Evolutionary conservation across 2,113 vertebrate species (phyloP).

Genomic region (Cettia cetti): DNA sequence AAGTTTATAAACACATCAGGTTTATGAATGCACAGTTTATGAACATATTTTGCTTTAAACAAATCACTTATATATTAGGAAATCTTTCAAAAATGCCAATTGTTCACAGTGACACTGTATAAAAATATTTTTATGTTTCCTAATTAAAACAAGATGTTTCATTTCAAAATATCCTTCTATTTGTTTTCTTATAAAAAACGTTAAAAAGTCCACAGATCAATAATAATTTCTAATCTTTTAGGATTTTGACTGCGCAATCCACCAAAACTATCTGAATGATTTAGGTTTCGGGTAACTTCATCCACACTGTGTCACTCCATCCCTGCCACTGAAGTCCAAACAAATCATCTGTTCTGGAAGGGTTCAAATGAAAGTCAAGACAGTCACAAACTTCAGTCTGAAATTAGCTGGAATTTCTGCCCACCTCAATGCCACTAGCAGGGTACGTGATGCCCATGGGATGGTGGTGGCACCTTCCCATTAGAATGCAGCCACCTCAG

Average conservation of each 20-base stretch:
- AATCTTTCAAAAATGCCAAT: neutral
- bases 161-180: neutral
- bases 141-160: neutral
- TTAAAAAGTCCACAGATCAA: neutral
- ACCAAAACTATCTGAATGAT: neutral
- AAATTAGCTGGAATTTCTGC: neutral
- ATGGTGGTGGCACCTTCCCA: neutral
- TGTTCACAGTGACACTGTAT: neutral
- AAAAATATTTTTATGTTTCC: neutral
- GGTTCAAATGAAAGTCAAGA: neutral
- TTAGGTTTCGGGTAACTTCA: neutral
- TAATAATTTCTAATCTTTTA: neutral
- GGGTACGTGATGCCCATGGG: fast-evolving
- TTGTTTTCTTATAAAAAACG: neutral
- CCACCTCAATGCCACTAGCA: neutral
- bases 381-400: neutral
- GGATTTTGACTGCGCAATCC: neutral
- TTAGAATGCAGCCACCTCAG: neutral
- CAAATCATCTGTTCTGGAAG: neutral
- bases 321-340: neutral
- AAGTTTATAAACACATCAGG: neutral
- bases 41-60: neutral
- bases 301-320: neutral
- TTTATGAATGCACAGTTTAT: neutral
- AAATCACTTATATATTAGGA: neutral